Evolutionary conservation across 2,888 invertebrate species (phyloP), one percentile per base, ranked within the genome.

Genomic region (Drosophila kambysellisi): DNA sequence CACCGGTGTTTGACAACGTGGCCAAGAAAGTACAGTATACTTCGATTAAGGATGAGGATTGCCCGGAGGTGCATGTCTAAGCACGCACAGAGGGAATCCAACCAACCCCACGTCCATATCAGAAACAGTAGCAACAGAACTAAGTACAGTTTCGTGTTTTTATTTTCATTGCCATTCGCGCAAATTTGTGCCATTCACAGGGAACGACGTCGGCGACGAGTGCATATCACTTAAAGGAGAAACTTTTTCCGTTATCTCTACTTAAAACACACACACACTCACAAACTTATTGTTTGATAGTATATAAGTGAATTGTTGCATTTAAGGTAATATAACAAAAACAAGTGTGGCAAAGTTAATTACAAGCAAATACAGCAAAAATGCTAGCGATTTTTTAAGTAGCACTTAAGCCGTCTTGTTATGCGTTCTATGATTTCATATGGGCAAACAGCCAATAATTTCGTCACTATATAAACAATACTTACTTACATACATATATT

Each of bases 1-100:
- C 94, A 37, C 96, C 96, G 1, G 93, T 96, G 37, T 93, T 96
- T 54, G 95, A 95, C 78, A 94, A 95, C 63, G 95, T 96, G 46
- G 94, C 95, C 43, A 94, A 95, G 89, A 95, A 96, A 91, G 96
- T 96, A 43, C 95, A 96, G 76, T 96, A 96, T 83, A 96, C 96
- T 1, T 95, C 95, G 11, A 96, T 96, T 80, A 94, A 94, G 69
- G 95, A 95, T 79, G 94, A 94, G 76, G 95, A 95, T 69, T 94
- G 92, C 77, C 92, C 93, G 59, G 94, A 94, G 75, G 93, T 93
- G 54, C 93, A 93, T 79, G 93, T 93, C 72, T 93, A 92, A 88
- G 64, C 41, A 15, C 48, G 20, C 50, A 58, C 15, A 33, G 25
- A 8, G 11, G 30, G 17, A 25, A 35, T 51, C 29, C n/a, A 35